Evolutionary conservation across 2,888 invertebrate species (phyloP).

Genomic region (Luperina nickerlii): DNA sequence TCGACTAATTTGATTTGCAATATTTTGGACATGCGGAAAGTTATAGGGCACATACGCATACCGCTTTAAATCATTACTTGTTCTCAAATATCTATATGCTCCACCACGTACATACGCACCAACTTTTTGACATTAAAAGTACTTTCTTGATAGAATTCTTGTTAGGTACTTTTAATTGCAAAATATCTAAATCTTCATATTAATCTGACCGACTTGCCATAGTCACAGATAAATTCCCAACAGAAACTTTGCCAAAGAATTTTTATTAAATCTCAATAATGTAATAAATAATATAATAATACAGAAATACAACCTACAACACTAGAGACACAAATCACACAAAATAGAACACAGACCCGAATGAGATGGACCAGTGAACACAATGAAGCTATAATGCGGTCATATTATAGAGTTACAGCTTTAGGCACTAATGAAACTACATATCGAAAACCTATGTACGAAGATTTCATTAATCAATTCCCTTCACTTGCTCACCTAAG

Average conservation of each 20-base stretch:
- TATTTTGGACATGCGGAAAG: not conserved
- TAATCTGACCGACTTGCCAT: conserved; percentile 23
- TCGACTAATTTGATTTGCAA: not conserved
- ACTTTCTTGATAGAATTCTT: not conserved
- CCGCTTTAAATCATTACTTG: not conserved
- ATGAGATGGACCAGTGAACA: conserved; percentile 9
- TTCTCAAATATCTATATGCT: not conserved
- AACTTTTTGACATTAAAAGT: not conserved
- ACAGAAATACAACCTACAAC: not conserved
- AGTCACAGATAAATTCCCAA: conserved; percentile 34
- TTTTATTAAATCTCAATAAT: conserved; percentile 60
- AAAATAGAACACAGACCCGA: not conserved
- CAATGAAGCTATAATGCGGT: conserved; percentile 6
- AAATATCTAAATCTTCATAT: conserved; percentile 18
- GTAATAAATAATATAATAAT: no score
- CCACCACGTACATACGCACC: not conserved
- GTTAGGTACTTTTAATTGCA: not conserved
- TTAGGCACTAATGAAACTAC: not conserved
- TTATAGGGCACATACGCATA: not conserved
- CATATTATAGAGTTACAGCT: conserved; percentile 3
- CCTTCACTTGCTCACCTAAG: conserved; percentile 21
- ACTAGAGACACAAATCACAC: not conserved
- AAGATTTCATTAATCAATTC: not conserved
- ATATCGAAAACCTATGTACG: not conserved
- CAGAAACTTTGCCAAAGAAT: conserved; percentile 51